Base-by-base conservation (phyloP, 2,888 invertebrate species). In the Drosophila quasianomalipes region DNA sequence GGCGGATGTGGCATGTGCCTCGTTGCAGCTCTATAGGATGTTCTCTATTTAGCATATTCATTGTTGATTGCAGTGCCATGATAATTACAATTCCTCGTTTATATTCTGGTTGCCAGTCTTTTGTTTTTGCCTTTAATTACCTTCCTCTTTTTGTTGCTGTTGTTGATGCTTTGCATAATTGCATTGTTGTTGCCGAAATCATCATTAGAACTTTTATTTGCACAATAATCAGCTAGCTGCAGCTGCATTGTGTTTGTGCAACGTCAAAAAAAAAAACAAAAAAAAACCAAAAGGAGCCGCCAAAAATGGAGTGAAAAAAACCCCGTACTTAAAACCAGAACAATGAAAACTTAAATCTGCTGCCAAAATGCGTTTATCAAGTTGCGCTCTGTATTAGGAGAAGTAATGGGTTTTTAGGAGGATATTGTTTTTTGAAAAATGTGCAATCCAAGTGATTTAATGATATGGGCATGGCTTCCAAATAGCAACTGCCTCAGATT, bases 171-270 rank as follows among this genome's bases (percentile, higher is more conserved):
- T 73, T 80, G 81, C 81, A 85, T 88, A 81, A 81, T 88, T 70
- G 81, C 78, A 78, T 83, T 84, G 87, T 82, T 85, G 80, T 86
- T 90, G 82, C 81, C 84, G 84, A 89, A 87, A 87, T 86, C 82
- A 74, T 82, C 84, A 79, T 86, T 84, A 90, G 87, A 87, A 89
- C 89, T 89, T 90, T 89, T 81, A 88, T 86, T 86, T 86, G 86
- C 86, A 86, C 86, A 86, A 86, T 90, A 83, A 85, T 77, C 85
- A 86, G 51, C 72, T 59, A 61, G 35, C 60, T 70, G 58, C 79
- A 79, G 67, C 73, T 70, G 76, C 79, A 83, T 82, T 86, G 72
- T 85, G 54, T 81, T 78, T 85, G 76, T 70, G 76, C 79, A 81
- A 65, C 41, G 55, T 59, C 66, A 65, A 53, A 70, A 49, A 54